Evolutionary conservation across 2,888 invertebrate genomes (phyloP).

Genomic region (Maniola hyperantus): DNA sequence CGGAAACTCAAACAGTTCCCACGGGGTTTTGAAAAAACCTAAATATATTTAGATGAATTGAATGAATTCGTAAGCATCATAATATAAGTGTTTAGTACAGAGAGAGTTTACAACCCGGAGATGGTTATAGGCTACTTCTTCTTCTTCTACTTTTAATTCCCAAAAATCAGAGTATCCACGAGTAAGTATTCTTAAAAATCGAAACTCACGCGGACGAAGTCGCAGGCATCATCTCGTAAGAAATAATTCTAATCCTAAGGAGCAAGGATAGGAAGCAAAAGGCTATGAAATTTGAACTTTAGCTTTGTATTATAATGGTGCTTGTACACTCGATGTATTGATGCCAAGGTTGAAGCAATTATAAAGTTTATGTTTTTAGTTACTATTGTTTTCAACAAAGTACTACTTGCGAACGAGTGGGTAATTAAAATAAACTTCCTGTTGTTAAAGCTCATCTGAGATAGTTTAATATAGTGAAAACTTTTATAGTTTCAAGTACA

Average conservation of each 20-base stretch:
- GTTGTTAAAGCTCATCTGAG: background rate
- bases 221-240: no score
- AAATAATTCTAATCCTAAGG: background rate
- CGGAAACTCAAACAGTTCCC: no score
- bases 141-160: no score
- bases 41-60: no score
- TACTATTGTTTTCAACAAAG: background rate
- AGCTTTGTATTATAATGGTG: background rate
- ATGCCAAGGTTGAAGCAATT: background rate
- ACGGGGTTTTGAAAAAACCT: no score
- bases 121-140: no score
- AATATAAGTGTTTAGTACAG: no score
- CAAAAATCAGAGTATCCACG: no score
- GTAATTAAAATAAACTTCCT: background rate
- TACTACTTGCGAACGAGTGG: background rate
- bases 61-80: no score
- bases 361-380: conserved; percentile 1
- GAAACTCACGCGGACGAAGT: no score
- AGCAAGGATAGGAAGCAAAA: background rate
- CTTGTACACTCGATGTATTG: background rate
- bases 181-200: no score
- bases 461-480: background rate
- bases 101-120: no score
- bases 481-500: background rate
- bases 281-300: background rate